Percentiles rank a stretch among this genome's conserved stretches.
Evolutionary conservation across 1,140 invertebrate genomes (phyloP).

Genomic region (Cherax quadricarinatus): DNA sequence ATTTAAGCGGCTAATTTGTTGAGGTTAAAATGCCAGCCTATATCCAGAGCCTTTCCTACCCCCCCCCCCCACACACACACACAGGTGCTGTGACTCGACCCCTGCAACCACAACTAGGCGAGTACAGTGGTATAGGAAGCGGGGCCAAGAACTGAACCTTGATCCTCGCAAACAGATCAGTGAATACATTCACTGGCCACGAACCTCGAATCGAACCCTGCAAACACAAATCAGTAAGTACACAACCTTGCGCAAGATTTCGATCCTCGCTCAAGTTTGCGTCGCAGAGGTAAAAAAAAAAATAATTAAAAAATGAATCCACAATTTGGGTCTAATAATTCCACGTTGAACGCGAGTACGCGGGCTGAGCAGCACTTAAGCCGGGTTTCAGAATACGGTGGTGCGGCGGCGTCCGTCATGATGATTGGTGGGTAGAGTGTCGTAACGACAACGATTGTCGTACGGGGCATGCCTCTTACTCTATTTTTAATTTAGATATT

Average conservation of each 20-base stretch:
- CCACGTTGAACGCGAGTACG: background rate
- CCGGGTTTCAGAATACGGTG: background rate
- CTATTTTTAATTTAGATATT: slow-evolving; percentile 51
- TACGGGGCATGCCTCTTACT: slow-evolving; percentile 4
- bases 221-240: background rate
- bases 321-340: slow-evolving; percentile 64
- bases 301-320: slow-evolving; percentile 33
- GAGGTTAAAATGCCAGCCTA: too few species aligned
- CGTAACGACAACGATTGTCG: slow-evolving; percentile 46
- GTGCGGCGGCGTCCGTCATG: slow-evolving; percentile 7
- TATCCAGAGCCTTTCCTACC: too few species aligned
- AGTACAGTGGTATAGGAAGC: too few species aligned
- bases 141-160: too few species aligned
- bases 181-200: too few species aligned
- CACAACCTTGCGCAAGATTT: background rate
- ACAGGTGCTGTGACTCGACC: too few species aligned
- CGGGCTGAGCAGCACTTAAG: background rate
- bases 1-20: too few species aligned
- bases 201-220: too few species aligned
- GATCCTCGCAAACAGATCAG: too few species aligned
- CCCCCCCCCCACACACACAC: too few species aligned
- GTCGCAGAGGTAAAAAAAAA: background rate
- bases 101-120: too few species aligned
- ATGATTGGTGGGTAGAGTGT: slow-evolving; percentile 49
- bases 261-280: background rate